Percentiles rank a stretch among this genome's conserved stretches.
These are phyloP conservation scores for Semotilus atromaculatus DNA, from an alignment of 2,797 vertebrate species.

Conservation along the genomic window DNA sequence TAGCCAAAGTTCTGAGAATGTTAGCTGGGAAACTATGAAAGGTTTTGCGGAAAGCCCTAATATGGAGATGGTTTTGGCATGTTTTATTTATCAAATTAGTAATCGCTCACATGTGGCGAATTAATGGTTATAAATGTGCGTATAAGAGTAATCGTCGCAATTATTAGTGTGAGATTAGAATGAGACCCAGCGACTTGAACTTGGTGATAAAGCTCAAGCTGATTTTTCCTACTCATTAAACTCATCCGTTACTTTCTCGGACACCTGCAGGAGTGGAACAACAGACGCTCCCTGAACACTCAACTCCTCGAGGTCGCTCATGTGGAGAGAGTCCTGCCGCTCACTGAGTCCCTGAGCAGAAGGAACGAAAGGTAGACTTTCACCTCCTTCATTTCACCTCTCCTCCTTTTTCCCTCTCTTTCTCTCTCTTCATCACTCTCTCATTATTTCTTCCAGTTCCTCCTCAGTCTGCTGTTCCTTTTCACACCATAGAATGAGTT, in stretches of 20 bases:
- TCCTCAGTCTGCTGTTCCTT: conserved; percentile 3
- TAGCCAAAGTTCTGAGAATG: background rate
- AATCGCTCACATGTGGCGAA: background rate
- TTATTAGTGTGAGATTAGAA: background rate
- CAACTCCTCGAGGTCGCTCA: conserved; percentile 84
- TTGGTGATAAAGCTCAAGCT: background rate
- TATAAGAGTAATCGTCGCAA: background rate
- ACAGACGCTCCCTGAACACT: conserved; percentile 69
- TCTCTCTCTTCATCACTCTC: conserved; percentile 9
- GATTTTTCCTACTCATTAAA: conserved; percentile 2
- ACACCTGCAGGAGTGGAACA: background rate
- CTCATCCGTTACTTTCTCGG: background rate
- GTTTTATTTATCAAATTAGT: background rate
- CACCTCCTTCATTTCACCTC: conserved; percentile 44
- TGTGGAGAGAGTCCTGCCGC: conserved; percentile 81
- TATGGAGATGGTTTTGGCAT: background rate
- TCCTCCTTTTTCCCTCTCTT: background rate
- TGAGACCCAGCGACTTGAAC: background rate
- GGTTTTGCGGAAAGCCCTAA: background rate
- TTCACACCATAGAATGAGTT: conserved; percentile 35
- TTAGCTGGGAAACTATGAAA: background rate
- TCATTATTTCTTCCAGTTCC: conserved; percentile 12
- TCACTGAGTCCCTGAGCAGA: conserved; percentile 82
- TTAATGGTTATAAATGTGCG: background rate
- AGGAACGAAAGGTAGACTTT: conserved; percentile 79